Evolutionary conservation across 2,888 invertebrate species (phyloP).

Genomic region (Trissolcus brochymenae): DNA sequence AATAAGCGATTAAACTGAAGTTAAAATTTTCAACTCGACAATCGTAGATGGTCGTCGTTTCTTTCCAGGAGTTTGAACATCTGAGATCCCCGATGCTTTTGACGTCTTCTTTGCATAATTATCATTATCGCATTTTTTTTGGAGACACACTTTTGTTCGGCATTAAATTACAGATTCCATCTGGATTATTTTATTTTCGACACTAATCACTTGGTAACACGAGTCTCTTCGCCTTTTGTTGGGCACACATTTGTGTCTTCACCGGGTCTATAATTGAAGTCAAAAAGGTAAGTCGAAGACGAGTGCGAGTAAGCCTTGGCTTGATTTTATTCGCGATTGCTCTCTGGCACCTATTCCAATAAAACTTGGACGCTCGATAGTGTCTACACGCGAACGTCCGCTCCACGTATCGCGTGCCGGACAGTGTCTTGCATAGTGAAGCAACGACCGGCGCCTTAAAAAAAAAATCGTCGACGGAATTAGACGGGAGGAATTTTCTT

Average conservation of each 20-base stretch:
- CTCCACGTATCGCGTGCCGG: constrained; percentile 48
- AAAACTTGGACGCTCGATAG: constrained; percentile 46
- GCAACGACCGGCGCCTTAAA: constrained; percentile 25
- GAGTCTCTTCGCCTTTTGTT: background rate
- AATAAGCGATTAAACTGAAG: background rate
- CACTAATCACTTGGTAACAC: too few relatives aligned
- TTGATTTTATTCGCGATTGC: constrained; percentile 21
- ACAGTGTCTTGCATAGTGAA: constrained; percentile 46
- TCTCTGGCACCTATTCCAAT: constrained; percentile 39
- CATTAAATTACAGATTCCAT: too few relatives aligned
- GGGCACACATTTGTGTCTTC: background rate
- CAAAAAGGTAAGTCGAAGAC: constrained; percentile 20
- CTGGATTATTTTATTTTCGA: too few relatives aligned
- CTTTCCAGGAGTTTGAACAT: too few relatives aligned
- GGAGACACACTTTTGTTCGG: background rate
- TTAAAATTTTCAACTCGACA: background rate
- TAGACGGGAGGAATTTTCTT: background rate
- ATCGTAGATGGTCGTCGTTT: too few relatives aligned
- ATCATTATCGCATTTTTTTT: too few relatives aligned
- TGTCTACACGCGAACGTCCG: constrained; percentile 40
- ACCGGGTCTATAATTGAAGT: constrained; percentile 25
- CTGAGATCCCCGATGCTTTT: too few relatives aligned
- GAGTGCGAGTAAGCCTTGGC: constrained; percentile 16
- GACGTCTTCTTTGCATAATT: too few relatives aligned
- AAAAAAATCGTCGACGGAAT: constrained; percentile 11